These are phyloP conservation scores for Cassiopea andromeda DNA, from an alignment of 30 jellyfish, hydroid and myxozoan genomes.

Conservation along the genomic window DNA sequence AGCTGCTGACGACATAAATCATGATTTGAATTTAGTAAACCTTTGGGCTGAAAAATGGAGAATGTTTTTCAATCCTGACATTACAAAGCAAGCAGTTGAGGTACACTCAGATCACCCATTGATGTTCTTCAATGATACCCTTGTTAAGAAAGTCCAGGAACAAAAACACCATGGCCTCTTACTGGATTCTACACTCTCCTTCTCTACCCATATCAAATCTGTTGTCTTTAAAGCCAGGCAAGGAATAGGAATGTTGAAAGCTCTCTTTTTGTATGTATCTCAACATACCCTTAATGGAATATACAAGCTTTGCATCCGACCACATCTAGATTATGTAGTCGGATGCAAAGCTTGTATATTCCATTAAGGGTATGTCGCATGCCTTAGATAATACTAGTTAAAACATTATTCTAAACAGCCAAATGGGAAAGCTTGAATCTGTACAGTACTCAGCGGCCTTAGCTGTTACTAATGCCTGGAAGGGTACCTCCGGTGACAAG, in stretches of 20 bases:
- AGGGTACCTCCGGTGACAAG: slow-evolving; percentile 52
- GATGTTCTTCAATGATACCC: not conserved
- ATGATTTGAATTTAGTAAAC: not conserved
- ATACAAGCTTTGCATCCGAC: not conserved
- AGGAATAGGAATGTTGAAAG: slow-evolving; percentile 1
- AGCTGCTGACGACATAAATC: not conserved
- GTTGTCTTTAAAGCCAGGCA: not conserved
- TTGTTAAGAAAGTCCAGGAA: not conserved
- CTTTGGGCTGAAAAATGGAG: not conserved
- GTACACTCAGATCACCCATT: not conserved
- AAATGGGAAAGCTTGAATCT: slow-evolving; percentile 46
- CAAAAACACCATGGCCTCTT: not conserved
- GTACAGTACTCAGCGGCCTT: slow-evolving; percentile 30
- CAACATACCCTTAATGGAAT: not conserved
- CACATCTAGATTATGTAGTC: slow-evolving; percentile 9
- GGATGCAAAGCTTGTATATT: too few relatives aligned
- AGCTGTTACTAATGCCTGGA: slow-evolving; percentile 50
- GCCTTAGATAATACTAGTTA: not conserved
- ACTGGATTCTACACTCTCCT: slow-evolving; percentile 1
- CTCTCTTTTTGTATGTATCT: not conserved
- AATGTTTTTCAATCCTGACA: not conserved
- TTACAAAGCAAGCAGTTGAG: not conserved
- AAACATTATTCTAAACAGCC: not conserved
- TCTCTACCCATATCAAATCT: not conserved
- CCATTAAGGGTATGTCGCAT: not conserved